Evolutionary conservation across 2,888 invertebrate species (phyloP).

Genomic region (Andrena minutula): DNA sequence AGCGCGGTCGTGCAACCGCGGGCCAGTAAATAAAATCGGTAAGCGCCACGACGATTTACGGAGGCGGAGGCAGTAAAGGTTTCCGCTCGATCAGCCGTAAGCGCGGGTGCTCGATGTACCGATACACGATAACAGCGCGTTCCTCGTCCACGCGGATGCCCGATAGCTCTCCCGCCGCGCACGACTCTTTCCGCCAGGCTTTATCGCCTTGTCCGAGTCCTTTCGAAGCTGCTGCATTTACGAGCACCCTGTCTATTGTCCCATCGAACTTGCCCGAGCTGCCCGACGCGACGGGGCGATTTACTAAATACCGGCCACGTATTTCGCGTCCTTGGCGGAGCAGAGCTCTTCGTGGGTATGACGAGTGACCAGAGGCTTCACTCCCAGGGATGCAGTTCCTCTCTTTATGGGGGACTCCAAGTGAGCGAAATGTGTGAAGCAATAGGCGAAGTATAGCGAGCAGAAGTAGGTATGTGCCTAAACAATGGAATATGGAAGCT

Average conservation of each 20-base stretch:
- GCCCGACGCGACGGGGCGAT: slow-evolving; percentile 15
- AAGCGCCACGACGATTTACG: slow-evolving; percentile 77
- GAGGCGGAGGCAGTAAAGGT: slow-evolving; percentile 75
- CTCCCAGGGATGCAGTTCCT: neutral
- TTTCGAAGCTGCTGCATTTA: slow-evolving; percentile 53
- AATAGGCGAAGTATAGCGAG: neutral
- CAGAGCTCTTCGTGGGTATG: neutral
- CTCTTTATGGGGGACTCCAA: neutral
- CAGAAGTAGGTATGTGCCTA: too few species aligned
- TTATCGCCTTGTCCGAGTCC: slow-evolving; percentile 61
- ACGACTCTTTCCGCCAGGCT: slow-evolving; percentile 54
- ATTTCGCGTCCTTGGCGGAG: slow-evolving; percentile 22
- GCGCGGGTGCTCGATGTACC: slow-evolving; percentile 78
- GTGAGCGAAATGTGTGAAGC: neutral
- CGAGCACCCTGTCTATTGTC: slow-evolving; percentile 61
- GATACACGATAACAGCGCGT: slow-evolving; percentile 78
- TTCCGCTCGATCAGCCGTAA: slow-evolving; percentile 80
- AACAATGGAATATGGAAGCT: too few species aligned
- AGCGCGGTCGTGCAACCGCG: slow-evolving; percentile 45
- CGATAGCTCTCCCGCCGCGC: slow-evolving; percentile 51
- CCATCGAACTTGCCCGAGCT: slow-evolving; percentile 16
- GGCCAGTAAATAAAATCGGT: slow-evolving; percentile 76
- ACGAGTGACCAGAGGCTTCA: slow-evolving; percentile 24
- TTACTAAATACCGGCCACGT: slow-evolving; percentile 50
- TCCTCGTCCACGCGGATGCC: slow-evolving; percentile 59